These are phyloP conservation scores for Drosophila teissieri DNA, from an alignment of 1,140 invertebrate species.

Conservation along the genomic window DNA sequence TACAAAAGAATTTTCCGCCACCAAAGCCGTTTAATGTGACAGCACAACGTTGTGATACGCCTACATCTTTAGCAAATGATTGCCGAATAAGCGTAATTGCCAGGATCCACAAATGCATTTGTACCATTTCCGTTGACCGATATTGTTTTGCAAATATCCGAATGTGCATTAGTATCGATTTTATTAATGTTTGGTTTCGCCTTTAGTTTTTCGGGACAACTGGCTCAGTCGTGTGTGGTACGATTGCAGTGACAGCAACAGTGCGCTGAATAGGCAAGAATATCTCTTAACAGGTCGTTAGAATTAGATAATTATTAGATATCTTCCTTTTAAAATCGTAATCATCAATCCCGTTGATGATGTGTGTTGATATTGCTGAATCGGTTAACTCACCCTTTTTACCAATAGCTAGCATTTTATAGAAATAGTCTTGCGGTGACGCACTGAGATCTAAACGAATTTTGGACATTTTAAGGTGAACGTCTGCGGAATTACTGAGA, in stretches of 20 bases:
- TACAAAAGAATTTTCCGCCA: too few relatives aligned
- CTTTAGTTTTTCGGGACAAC: background rate
- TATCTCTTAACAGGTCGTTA: background rate
- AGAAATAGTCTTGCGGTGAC: too few relatives aligned
- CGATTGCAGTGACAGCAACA: background rate
- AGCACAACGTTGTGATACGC: too few relatives aligned
- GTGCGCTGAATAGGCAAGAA: too few relatives aligned
- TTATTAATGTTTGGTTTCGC: background rate
- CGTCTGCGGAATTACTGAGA: too few relatives aligned
- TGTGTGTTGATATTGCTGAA: background rate
- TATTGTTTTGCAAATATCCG: background rate
- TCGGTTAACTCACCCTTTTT: too few relatives aligned
- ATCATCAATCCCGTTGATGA: background rate
- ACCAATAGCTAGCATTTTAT: too few relatives aligned
- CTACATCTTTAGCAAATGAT: background rate
- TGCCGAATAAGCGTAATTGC: background rate
- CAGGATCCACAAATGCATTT: background rate
- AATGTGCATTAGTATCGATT: background rate
- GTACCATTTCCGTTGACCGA: background rate
- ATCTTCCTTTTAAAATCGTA: background rate
- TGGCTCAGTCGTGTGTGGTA: background rate
- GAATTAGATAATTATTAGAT: background rate
- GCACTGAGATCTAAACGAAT: too few relatives aligned
- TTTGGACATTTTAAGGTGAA: too few relatives aligned
- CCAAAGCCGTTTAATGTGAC: too few relatives aligned